Percentiles rank a stretch among this genome's conserved stretches.
These are phyloP conservation scores for Stratiolaelaps scimitus DNA, from an alignment of 1,140 invertebrate species.

Conservation along the genomic window DNA sequence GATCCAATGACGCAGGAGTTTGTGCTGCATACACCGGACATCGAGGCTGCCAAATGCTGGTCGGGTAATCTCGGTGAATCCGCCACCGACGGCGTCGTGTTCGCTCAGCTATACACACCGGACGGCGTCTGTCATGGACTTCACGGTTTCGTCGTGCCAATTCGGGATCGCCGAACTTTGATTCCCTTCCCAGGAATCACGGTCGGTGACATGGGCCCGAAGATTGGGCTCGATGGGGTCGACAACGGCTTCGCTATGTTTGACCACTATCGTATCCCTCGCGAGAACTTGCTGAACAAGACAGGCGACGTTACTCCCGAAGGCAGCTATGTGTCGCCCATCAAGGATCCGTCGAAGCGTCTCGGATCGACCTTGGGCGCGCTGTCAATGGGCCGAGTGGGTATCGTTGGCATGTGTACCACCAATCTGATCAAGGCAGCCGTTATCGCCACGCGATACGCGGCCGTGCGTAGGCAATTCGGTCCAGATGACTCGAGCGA, in stretches of 20 bases:
- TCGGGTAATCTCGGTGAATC: slow-evolving; percentile 72
- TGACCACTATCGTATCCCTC: slow-evolving; percentile 66
- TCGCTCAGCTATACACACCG: slow-evolving; percentile 69
- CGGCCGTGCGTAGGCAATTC: slow-evolving; percentile 76
- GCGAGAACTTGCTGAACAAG: slow-evolving; percentile 66
- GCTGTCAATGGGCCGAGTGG: slow-evolving; percentile 66
- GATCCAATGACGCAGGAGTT: slow-evolving; percentile 61
- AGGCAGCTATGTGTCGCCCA: slow-evolving; percentile 61
- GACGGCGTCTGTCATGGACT: slow-evolving; percentile 71
- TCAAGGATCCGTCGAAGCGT: slow-evolving; percentile 40
- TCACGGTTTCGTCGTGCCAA: slow-evolving; percentile 67
- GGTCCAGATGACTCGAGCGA: slow-evolving; percentile 48
- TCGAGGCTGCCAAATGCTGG: slow-evolving; percentile 92
- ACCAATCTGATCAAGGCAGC: slow-evolving; percentile 57
- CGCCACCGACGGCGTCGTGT: slow-evolving; percentile 70
- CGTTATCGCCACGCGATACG: slow-evolving; percentile 75
- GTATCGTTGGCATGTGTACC: slow-evolving; percentile 54
- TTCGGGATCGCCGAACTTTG: slow-evolving; percentile 61
- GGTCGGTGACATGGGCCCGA: slow-evolving; percentile 75
- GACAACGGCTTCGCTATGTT: slow-evolving; percentile 85
- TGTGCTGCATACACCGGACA: slow-evolving; percentile 76
- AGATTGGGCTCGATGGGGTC: slow-evolving; percentile 70
- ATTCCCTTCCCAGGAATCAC: slow-evolving; percentile 58
- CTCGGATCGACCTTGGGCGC: slow-evolving; percentile 57
- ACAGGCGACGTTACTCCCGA: slow-evolving; percentile 70